Base-by-base conservation (phyloP, 2,888 invertebrate genomes). In the Drosophila engyochracea region DNA sequence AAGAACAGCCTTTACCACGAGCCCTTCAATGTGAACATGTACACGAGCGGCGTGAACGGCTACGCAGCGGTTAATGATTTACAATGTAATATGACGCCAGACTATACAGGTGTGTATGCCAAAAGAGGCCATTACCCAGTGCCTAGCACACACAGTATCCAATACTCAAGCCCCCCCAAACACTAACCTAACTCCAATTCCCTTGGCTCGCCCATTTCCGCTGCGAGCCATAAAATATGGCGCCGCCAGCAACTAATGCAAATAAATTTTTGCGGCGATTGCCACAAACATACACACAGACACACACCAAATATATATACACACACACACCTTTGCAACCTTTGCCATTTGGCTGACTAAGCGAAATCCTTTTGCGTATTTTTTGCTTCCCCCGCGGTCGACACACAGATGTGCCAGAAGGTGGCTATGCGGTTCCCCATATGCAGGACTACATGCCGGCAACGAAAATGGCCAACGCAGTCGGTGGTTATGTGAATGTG, bases 371-470 rank as follows among this genome's bases (percentile, higher is more conserved):
- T 74, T 64, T 65, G 70, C 68, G 60, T 70, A 74, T 63, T 66
- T 71, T 64, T 64, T 37, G 66, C 5, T n/a, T 22, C 41, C 44
- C 59, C 72, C 37, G 6, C 58, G 58, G 33, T 63, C 61, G 71
- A 39, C 41, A 22, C 66, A 71, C 93, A 95, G 95, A 95, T 92
- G 94, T 95, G 78, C 94, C 95, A 74, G 95, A 95, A 92, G 94
- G 95, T 79, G 94, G 95, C 82, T 95, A 95, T 87, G 95, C 95
- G 49, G 95, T 95, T 64, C 95, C 93, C 73, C 94, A 95, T 80
- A 95, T 95, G 92, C 93, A 94, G 81, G 92, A 94, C 84, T 94
- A 94, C 71, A 94, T 94, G 82, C 94, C 94, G 65, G 92, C 94
- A 68, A 93, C 94, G 73, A 92, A 92, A 85, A 91, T 92, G 91